phyloP scores from a whole-genome alignment of 2,888 invertebrate species.

The Omphaloscelis lunosa region DNA sequence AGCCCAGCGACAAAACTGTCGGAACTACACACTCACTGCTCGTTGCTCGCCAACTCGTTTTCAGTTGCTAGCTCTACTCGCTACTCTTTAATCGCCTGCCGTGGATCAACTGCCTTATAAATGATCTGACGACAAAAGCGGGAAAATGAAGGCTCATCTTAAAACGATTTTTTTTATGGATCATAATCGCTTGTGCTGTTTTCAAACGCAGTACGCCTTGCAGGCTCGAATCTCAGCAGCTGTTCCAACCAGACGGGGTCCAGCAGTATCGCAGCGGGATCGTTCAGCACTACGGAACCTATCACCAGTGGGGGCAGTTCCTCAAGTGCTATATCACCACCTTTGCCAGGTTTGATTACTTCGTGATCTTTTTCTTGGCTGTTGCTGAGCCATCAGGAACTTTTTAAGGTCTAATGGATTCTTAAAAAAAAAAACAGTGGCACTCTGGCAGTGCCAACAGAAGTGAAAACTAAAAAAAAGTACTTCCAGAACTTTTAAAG shows the following conservation, averaged over 20 bases:
- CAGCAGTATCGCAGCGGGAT: slow-evolving; percentile 88
- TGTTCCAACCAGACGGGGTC: slow-evolving; percentile 89
- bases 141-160: not conserved
- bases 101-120: not conserved
- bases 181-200: slow-evolving; percentile 31
- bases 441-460: too few species aligned
- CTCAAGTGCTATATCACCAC: slow-evolving; percentile 88
- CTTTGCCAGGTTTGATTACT: slow-evolving; percentile 82
- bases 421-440: too few species aligned
- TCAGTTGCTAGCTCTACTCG: too few species aligned
- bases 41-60: too few species aligned
- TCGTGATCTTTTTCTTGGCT: not conserved
- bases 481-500: too few species aligned
- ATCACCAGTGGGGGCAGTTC: slow-evolving; percentile 89
- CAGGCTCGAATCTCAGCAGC: slow-evolving; percentile 89
- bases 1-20: too few species aligned
- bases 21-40: too few species aligned
- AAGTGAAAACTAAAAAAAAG: too few species aligned
- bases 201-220: slow-evolving; percentile 60
- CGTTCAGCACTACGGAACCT: slow-evolving; percentile 87
- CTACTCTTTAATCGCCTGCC: too few species aligned
- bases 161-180: not conserved
- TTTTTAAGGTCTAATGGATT: not conserved
- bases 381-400: not conserved
- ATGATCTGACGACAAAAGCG: not conserved